A percentile compares a stretch with the other conserved stretches of the same genome.
Evolutionary conservation across 2,888 invertebrate genomes (phyloP).

Genomic region (Eumerus sabulonum): DNA sequence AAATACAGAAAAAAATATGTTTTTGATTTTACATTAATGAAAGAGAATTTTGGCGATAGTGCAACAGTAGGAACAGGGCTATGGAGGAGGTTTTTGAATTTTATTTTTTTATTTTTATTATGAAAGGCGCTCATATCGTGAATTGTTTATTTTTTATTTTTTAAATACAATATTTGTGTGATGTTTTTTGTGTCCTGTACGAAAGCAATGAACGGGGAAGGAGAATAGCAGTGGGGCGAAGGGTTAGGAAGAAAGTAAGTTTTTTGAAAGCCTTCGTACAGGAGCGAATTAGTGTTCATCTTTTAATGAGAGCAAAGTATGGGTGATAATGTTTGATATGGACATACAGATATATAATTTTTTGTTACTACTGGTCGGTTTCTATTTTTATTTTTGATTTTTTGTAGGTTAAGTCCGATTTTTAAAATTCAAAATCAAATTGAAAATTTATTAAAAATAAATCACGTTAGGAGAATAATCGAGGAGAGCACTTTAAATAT

Average conservation of each 20-base stretch:
- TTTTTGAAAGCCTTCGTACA: not conserved
- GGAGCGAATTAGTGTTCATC: slow-evolving; percentile 22
- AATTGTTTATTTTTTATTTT: slow-evolving; percentile 49
- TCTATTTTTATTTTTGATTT: slow-evolving; percentile 7
- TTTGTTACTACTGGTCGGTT: slow-evolving; percentile 38
- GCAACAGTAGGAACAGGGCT: slow-evolving; percentile 19
- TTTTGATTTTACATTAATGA: slow-evolving; percentile 14
- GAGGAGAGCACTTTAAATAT: slow-evolving; percentile 2
- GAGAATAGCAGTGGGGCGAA: no score
- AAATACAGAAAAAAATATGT: not conserved
- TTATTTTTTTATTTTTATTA: no score
- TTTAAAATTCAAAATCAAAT: no score
- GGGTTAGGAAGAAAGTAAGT: no score
- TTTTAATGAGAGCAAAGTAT: slow-evolving; percentile 45
- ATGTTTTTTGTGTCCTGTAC: slow-evolving; percentile 13
- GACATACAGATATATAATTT: not conserved
- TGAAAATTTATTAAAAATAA: no score
- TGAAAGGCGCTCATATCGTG: slow-evolving; percentile 71
- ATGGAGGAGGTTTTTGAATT: slow-evolving; percentile 22
- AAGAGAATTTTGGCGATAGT: slow-evolving; percentile 4
- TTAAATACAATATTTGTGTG: slow-evolving; percentile 29
- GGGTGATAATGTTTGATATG: slow-evolving; percentile 57
- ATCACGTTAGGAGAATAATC: no score
- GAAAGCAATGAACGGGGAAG: no score
- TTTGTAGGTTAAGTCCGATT: not conserved